Percentiles rank a stretch among this genome's conserved stretches.
These are phyloP conservation scores for Pelmatolapia mariae DNA, from an alignment of 2,113 vertebrate species.

Conservation along the genomic window DNA sequence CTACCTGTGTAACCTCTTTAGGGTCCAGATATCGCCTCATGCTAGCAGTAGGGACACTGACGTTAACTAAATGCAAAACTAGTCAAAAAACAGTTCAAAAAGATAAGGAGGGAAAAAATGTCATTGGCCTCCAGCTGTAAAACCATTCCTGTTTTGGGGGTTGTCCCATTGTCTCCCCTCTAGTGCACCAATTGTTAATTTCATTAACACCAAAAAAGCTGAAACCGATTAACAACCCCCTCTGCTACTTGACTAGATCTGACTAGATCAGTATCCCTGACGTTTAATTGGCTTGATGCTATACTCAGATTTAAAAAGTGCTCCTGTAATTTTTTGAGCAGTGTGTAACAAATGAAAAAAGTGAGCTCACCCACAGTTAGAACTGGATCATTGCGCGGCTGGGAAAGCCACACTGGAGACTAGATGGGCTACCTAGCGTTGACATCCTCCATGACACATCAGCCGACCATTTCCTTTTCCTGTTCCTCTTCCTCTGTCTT, in stretches of 20 bases:
- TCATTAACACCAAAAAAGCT: background rate
- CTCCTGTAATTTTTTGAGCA: background rate
- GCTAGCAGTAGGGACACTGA: background rate
- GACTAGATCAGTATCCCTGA: background rate
- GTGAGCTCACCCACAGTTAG: conserved; percentile 83
- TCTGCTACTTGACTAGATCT: background rate
- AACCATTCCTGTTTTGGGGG: background rate
- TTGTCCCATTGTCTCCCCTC: background rate
- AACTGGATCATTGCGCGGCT: conserved; percentile 87
- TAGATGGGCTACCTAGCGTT: conserved; percentile 25
- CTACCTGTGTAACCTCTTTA: background rate
- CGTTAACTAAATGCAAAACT: background rate
- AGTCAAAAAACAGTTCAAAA: background rate
- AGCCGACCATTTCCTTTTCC: conserved; percentile 5
- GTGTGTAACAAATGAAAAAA: background rate
- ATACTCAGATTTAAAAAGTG: background rate
- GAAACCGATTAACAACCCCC: background rate
- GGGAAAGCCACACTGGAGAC: conserved; percentile 64
- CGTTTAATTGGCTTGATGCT: background rate
- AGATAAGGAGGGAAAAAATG: background rate
- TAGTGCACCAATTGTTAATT: background rate
- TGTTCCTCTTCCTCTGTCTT: background rate
- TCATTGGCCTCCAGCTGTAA: background rate
- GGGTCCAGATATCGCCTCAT: background rate
- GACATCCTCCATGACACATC: conserved; percentile 26